phyloP scores from a whole-genome alignment of 2,888 invertebrate genomes.

The Acanthacorydalis orientalis region DNA sequence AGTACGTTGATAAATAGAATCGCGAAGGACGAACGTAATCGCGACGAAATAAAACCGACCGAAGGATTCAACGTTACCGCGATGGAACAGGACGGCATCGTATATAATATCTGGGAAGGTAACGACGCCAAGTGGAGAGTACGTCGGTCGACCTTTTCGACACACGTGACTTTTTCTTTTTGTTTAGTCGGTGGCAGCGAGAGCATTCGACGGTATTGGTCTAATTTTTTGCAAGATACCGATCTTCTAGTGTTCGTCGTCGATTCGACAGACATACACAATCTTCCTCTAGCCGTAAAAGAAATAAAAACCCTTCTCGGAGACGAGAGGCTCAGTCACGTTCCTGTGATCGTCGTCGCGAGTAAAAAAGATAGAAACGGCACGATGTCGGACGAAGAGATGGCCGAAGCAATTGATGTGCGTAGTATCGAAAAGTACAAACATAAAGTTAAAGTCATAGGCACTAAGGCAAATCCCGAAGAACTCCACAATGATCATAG shows the following conservation, averaged over 20 bases:
- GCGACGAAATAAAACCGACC: conserved; percentile 13
- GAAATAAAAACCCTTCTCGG: conserved; percentile 23
- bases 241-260: conserved; percentile 26
- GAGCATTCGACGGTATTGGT: conserved; percentile 22
- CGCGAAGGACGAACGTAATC: conserved; percentile 5
- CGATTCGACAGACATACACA: conserved; percentile 21
- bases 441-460: conserved; percentile 22
- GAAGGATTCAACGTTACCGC: conserved; percentile 22
- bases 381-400: conserved; percentile 19
- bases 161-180: too few species aligned
- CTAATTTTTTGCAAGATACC: conserved; percentile 24
- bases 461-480: conserved; percentile 8
- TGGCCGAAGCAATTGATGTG: conserved; percentile 23
- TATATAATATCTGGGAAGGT: conserved; percentile 24
- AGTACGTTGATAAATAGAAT: conserved; percentile 23
- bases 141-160: conserved; percentile 1
- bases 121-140: conserved; percentile 9
- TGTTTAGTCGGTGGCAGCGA: conserved; percentile 22
- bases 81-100: conserved; percentile 17
- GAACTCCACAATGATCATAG: background rate
- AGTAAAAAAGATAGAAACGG: conserved; percentile 24
- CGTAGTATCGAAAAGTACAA: conserved; percentile 22
- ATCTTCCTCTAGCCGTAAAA: conserved; percentile 19
- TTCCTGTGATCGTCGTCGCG: conserved; percentile 24
- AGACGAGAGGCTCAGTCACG: conserved; percentile 22